These are phyloP conservation scores for Pheosia gnoma DNA, from an alignment of 2,888 invertebrate species.

Conservation along the genomic window DNA sequence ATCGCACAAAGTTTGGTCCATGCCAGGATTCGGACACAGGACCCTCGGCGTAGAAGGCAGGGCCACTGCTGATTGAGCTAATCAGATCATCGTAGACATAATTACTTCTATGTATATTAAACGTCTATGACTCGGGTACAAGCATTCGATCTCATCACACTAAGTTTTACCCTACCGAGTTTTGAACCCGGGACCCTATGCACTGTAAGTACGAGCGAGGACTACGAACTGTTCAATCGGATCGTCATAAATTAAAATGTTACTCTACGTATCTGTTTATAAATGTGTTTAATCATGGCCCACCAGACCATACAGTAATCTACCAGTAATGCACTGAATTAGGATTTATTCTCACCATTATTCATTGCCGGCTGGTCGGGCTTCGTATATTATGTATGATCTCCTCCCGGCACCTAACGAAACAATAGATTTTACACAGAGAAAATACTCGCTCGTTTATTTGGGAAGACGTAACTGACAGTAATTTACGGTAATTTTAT, in stretches of 20 bases:
- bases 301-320: conserved; percentile 44
- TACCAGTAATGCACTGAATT: conserved; percentile 57
- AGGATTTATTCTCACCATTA: conserved; percentile 60
- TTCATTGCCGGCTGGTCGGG: conserved; percentile 49
- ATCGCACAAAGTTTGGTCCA: no score
- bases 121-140: no score
- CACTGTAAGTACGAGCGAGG: not conserved
- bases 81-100: no score
- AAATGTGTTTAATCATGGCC: conserved; percentile 57
- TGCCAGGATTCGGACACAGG: no score
- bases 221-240: not conserved
- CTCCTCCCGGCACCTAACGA: conserved; percentile 24
- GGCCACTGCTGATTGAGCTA: no score
- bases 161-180: no score
- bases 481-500: conserved; percentile 14
- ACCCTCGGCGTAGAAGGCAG: no score
- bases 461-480: conserved; percentile 10
- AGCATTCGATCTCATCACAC: no score
- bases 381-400: conserved; percentile 53
- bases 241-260: no score
- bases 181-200: no score
- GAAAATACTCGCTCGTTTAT: conserved; percentile 20
- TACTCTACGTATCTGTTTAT: conserved; percentile 35
- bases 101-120: no score
- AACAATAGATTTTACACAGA: conserved; percentile 26